phyloP scores from a whole-genome alignment of 2,113 vertebrate species.

The Astur gentilis region DNA sequence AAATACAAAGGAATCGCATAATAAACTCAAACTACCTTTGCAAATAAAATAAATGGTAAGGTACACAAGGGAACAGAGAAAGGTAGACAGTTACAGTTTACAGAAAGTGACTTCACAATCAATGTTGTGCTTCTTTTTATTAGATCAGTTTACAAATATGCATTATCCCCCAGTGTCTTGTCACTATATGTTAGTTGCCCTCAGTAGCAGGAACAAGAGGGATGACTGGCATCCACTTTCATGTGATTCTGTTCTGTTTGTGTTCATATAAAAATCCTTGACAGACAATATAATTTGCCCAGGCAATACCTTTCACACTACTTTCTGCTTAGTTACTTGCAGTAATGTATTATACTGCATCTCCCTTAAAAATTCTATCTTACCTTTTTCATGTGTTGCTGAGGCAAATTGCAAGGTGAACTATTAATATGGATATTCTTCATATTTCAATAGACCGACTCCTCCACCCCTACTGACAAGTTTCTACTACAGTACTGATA shows the following conservation, averaged over 20 bases:
- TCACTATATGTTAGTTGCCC: slow-evolving; percentile 57
- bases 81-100: slow-evolving; percentile 73
- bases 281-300: slow-evolving; percentile 73
- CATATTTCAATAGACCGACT: slow-evolving; percentile 74
- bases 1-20: too few species aligned
- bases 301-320: slow-evolving; percentile 64
- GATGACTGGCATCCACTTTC: slow-evolving; percentile 64
- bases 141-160: slow-evolving; percentile 80
- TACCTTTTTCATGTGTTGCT: slow-evolving; percentile 60
- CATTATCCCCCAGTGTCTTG: slow-evolving; percentile 69
- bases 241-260: slow-evolving; percentile 61
- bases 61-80: slow-evolving; percentile 74
- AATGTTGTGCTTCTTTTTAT: slow-evolving; percentile 89
- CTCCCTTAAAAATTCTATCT: slow-evolving; percentile 60
- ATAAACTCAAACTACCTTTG: slow-evolving; percentile 25
- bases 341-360: slow-evolving; percentile 63
- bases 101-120: slow-evolving; percentile 80
- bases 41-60: slow-evolving; percentile 73
- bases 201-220: slow-evolving; percentile 65
- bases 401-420: slow-evolving; percentile 78
- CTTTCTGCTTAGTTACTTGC: slow-evolving; percentile 69
- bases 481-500: slow-evolving; percentile 67
- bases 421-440: slow-evolving; percentile 82
- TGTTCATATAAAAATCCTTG: slow-evolving; percentile 70
- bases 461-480: slow-evolving; percentile 68